Percentiles rank a stretch among this genome's conserved stretches.
Conservation (phyloP, 2,888 invertebrate genomes). For the Coelinius sp. region DNA sequence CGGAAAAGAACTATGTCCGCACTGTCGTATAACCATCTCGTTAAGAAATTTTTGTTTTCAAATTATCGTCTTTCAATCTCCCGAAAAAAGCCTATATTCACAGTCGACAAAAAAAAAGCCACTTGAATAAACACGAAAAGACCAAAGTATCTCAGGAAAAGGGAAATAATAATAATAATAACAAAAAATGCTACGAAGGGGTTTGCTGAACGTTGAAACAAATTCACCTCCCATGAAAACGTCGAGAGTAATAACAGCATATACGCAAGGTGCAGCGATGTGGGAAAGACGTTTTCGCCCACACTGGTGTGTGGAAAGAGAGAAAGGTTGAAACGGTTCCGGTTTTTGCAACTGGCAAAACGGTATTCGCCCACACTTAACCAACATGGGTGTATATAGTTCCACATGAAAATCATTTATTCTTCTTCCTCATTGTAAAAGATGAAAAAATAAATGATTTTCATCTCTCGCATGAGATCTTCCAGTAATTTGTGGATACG, state of each 20-base stretch:
- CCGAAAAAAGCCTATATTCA: neutral
- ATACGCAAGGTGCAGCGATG: conserved; percentile 24
- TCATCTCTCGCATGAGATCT: neutral
- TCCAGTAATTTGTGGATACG: neutral
- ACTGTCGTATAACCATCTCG: conserved; percentile 34
- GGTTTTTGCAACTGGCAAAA: conserved; percentile 22
- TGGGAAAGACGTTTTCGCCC: conserved; percentile 23
- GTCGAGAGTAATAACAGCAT: conserved; percentile 6
- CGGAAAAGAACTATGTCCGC: no score
- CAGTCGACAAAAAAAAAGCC: neutral
- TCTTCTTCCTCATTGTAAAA: neutral
- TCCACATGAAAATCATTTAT: neutral
- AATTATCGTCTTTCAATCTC: conserved; percentile 12
- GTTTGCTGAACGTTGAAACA: neutral
- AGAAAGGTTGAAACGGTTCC: conserved; percentile 16
- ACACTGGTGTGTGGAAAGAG: conserved; percentile 8
- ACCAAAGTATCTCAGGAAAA: neutral
- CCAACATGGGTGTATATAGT: neutral
- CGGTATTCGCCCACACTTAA: conserved; percentile 14
- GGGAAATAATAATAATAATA: neutral
- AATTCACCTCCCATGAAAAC: conserved; percentile 13
- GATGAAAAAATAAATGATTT: neutral
- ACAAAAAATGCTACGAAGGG: neutral
- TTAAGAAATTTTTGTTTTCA: conserved; percentile 45
- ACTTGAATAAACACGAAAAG: neutral